Evolutionary conservation across 2,113 vertebrate species (phyloP).

Genomic region (Cettia cetti): DNA sequence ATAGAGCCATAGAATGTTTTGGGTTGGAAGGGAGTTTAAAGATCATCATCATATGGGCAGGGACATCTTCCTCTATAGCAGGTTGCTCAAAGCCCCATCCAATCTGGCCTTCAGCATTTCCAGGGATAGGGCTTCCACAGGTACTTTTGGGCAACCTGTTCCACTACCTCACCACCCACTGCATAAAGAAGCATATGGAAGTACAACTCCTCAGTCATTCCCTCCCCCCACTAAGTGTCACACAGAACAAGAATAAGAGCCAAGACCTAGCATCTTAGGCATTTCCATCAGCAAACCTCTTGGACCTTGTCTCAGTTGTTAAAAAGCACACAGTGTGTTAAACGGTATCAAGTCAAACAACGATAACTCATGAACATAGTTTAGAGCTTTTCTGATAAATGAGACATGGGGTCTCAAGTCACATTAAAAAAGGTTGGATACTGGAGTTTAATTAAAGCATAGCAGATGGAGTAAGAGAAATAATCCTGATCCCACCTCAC

Average conservation of each 20-base stretch:
- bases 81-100: background rate
- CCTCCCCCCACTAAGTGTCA: accelerated
- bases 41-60: background rate
- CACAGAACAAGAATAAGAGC: background rate
- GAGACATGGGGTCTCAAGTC: background rate
- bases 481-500: background rate
- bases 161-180: background rate
- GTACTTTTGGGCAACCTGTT: background rate
- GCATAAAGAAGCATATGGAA: background rate
- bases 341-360: background rate
- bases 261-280: background rate
- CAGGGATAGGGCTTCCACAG: background rate
- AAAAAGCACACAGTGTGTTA: background rate
- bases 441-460: background rate
- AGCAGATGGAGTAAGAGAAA: background rate
- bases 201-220: background rate
- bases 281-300: background rate
- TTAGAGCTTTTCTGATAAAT: background rate
- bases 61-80: background rate
- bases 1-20: background rate
- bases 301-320: background rate
- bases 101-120: background rate
- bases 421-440: background rate
- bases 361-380: background rate
- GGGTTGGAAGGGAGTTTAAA: background rate